Evolutionary conservation across 2,888 invertebrate species (phyloP).

Genomic region (Tinea semifulvella): DNA sequence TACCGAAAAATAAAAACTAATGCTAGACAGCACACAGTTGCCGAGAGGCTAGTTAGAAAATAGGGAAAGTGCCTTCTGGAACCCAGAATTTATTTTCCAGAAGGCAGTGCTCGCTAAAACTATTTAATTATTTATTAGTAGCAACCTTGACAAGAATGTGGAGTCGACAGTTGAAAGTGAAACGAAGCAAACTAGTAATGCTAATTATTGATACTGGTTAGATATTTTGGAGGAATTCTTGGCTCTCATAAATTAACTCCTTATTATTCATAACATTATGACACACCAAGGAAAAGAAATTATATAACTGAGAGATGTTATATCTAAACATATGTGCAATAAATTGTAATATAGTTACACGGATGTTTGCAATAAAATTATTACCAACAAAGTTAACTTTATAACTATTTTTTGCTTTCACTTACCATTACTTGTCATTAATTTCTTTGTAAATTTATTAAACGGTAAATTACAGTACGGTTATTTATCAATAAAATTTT

Average conservation of each 20-base stretch:
- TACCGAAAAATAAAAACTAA: no score
- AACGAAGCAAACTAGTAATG: conserved; percentile 10
- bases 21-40: no score
- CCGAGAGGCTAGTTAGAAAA: no score
- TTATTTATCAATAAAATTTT: conserved; percentile 3
- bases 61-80: no score
- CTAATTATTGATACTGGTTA: not conserved
- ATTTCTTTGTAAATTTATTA: conserved; percentile 6
- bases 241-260: not conserved
- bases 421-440: no score
- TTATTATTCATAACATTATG: not conserved
- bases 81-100: no score
- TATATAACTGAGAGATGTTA: not conserved
- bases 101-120: no score
- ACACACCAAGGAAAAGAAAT: not conserved
- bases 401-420: not conserved
- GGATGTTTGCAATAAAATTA: conserved; percentile 7
- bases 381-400: not conserved
- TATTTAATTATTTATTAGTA: no score
- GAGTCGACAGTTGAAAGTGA: conserved; percentile 4
- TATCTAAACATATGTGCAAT: not conserved
- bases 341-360: not conserved
- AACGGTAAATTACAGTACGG: not conserved
- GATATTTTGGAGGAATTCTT: not conserved
- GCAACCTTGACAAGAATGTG: conserved; percentile 12